Conservation (phyloP, 2,113 vertebrate genomes). For the Aegypius monachus region DNA sequence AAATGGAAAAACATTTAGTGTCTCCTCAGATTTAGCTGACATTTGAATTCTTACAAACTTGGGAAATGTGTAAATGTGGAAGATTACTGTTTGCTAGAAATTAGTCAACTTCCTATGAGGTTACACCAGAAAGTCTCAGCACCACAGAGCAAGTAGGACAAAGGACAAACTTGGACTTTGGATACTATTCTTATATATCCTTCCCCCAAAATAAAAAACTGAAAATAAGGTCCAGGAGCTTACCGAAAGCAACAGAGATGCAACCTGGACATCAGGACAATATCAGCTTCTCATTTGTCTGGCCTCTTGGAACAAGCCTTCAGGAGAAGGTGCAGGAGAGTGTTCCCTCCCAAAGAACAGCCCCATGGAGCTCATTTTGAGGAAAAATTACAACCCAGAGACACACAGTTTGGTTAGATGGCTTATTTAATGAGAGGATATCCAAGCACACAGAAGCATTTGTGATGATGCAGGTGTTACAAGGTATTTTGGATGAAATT, state of each 20-base stretch:
- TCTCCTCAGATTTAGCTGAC: not conserved
- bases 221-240: not conserved
- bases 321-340: not conserved
- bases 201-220: not conserved
- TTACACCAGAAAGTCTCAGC: not conserved
- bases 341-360: not conserved
- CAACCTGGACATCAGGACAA: not conserved
- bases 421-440: not conserved
- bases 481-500: not conserved
- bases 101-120: not conserved
- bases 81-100: not conserved
- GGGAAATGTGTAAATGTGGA: not conserved
- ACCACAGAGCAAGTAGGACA: not conserved
- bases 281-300: not conserved
- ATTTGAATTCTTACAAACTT: constrained; percentile 1
- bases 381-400: not conserved
- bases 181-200: not conserved
- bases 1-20: not conserved
- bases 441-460: not conserved
- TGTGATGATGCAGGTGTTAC: not conserved
- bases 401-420: not conserved
- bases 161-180: not conserved
- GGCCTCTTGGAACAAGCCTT: not conserved
- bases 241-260: not conserved
- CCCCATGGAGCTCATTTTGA: not conserved